Conservation (phyloP, 1,140 invertebrate genomes). For the Paramacrobiotus metropolitanus region DNA sequence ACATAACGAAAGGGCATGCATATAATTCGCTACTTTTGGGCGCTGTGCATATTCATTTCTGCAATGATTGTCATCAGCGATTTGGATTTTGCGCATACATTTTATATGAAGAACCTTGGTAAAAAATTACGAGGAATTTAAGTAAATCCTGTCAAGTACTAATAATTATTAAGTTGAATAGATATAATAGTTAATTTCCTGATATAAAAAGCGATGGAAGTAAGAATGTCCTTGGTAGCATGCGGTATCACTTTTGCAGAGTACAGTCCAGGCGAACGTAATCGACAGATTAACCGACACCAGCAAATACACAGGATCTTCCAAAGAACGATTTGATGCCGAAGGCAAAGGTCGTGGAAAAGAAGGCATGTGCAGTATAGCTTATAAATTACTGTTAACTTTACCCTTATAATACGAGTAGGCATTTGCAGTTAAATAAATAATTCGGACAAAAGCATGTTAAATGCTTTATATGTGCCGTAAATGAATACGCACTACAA, state of each 20-base stretch:
- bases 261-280: constrained; percentile 21
- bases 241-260: constrained; percentile 8
- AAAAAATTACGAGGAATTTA: no score
- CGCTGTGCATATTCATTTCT: no score
- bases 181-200: no score
- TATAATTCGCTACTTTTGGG: no score
- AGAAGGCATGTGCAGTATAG: background rate
- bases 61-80: no score
- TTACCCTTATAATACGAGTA: background rate
- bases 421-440: background rate
- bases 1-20: no score
- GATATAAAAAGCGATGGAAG: no score
- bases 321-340: constrained; percentile 64
- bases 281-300: constrained; percentile 68
- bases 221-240: no score
- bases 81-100: no score
- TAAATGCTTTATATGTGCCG: background rate
- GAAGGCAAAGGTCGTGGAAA: constrained; percentile 17
- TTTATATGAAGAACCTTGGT: no score
- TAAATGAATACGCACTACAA: background rate
- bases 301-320: constrained; percentile 67
- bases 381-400: background rate
- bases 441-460: background rate
- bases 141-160: no score
- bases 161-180: no score